Base-by-base conservation (phyloP, 1,140 invertebrate species). In the Helicoverpa armigera region DNA sequence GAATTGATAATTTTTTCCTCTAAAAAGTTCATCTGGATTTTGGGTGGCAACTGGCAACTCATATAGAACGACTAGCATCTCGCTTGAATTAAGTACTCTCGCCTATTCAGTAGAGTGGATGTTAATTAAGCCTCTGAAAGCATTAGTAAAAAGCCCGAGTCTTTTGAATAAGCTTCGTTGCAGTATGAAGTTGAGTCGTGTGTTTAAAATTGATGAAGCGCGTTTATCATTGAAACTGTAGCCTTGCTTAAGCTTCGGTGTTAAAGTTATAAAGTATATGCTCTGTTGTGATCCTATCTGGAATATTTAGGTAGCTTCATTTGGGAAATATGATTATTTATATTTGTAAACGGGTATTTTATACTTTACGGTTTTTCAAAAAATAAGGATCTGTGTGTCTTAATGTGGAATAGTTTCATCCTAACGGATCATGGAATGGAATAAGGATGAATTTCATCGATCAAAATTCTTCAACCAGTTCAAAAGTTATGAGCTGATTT, bases 41-140 rank as follows among this genome's bases (percentile, higher is more conserved):
- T 76, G 43, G 18, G n/a, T 76, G 29, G 75, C 23, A 78, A 69
- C 63, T 23, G 60, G 50, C 29, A 35, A 23, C 51, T 69, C 70
- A 74, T 18, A 74, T 16, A 74, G 53, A 31, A 23, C 53, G 51
- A 56, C 76, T 79, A 69, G 61, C 61, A 67, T 83, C 85, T 86
- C 83, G 82, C 87, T 90, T 84, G 85, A 89, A 90, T 89, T 89
- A 91, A 90, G 85, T 82, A 86, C 86, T 82, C 84, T 82, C 79
- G 75, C 82, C 86, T 89, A 91, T 92, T 94, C 88, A 90, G 83
- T 86, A 82, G 85, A 90, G 90, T 89, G 87, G 87, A 90, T 89
- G 90, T 91, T 92, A 94, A 92, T 92, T 92, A 92, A 90, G 87
- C 85, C 79, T 84, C 90, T 90, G 88, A 89, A 90, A 90, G 91